These are phyloP conservation scores for Drosophila villosipedis DNA, from an alignment of 2,888 invertebrate genomes.

Conservation along the genomic window DNA sequence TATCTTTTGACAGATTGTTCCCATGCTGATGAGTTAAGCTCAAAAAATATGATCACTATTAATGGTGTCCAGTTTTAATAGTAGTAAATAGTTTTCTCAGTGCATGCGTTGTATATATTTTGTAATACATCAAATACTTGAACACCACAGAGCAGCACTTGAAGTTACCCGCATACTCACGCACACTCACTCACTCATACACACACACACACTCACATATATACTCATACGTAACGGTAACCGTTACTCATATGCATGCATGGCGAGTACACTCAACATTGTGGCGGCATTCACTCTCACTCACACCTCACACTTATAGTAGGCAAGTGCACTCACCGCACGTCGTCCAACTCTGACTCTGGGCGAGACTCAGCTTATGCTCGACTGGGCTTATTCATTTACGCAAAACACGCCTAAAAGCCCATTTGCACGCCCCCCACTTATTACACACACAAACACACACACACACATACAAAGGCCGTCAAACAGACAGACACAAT, in stretches of 20 bases:
- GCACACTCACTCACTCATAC: conserved; percentile 6
- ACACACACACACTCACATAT: conserved; percentile 11
- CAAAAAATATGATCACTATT: background rate
- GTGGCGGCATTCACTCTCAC: conserved; percentile 52
- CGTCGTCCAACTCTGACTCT: conserved; percentile 56
- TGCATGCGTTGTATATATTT: conserved; percentile 52
- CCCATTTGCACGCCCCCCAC: conserved; percentile 64
- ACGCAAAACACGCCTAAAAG: conserved; percentile 62
- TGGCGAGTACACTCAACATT: conserved; percentile 76
- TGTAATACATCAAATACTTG: conserved; percentile 78
- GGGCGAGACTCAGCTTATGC: conserved; percentile 39
- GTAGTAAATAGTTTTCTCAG: background rate
- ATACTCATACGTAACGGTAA: conserved; percentile 25
- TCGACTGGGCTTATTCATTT: conserved; percentile 76
- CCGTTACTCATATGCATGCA: conserved; percentile 78
- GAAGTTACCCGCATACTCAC: conserved; percentile 41
- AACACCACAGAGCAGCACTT: conserved; percentile 64
- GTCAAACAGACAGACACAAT: conserved; percentile 37
- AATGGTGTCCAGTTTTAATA: background rate
- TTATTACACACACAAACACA: conserved; percentile 56
- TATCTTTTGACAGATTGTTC: background rate
- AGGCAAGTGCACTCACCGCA: conserved; percentile 62
- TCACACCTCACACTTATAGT: conserved; percentile 8
- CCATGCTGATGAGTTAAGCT: background rate
- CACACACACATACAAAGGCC: conserved; percentile 25